phyloP scores from a whole-genome alignment of 1,140 invertebrate genomes.

The Melanaphis sacchari region DNA sequence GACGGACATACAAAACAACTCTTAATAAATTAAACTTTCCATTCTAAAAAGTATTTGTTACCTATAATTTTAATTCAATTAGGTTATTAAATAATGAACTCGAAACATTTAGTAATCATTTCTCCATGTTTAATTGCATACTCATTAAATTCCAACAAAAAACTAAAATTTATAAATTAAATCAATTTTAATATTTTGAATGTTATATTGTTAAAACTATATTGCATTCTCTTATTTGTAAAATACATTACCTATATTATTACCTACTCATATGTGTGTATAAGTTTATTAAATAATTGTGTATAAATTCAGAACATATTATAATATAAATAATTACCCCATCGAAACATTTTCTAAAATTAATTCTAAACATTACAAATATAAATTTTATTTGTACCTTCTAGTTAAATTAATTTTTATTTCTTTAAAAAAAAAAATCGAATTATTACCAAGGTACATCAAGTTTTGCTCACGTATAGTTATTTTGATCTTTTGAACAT shows the following conservation, averaged over 20 bases:
- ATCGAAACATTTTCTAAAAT: background rate
- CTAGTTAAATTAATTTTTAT: background rate
- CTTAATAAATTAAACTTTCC: background rate
- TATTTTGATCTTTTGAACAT: background rate
- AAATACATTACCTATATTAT: background rate
- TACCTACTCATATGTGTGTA: background rate
- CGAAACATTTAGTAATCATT: background rate
- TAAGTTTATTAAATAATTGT: background rate
- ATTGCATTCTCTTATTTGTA: background rate
- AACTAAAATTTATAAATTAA: background rate
- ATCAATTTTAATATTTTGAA: background rate
- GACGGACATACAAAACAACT: background rate
- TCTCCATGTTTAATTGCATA: background rate
- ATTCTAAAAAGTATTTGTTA: background rate
- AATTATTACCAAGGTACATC: conserved; percentile 28
- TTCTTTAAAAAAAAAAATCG: background rate
- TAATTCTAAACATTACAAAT: background rate
- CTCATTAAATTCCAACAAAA: background rate
- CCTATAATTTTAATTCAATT: background rate
- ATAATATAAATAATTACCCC: background rate
- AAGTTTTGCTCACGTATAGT: background rate
- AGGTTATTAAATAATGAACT: background rate
- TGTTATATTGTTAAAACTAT: background rate
- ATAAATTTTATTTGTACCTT: background rate
- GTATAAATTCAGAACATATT: background rate